Evolutionary conservation across 2,797 vertebrate genomes (phyloP).

Genomic region (Epinephelus coioides): DNA sequence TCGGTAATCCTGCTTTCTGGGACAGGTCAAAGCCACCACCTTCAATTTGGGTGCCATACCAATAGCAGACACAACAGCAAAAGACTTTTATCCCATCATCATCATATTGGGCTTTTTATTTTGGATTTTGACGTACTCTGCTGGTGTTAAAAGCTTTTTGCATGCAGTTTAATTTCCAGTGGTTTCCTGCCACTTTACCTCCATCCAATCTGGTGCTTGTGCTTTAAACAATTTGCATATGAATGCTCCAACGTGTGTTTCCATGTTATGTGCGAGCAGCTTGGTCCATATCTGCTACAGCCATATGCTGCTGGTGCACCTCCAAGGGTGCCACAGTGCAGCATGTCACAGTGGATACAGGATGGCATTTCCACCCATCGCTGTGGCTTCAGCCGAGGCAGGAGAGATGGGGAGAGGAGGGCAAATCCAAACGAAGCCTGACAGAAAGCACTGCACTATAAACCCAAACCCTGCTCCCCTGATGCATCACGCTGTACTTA

Average conservation of each 20-base stretch:
- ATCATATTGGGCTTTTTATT: constrained; percentile 1
- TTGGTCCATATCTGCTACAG: constrained; percentile 41
- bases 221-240: constrained; percentile 2
- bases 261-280: constrained; percentile 20
- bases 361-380: constrained; percentile 15
- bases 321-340: constrained; percentile 44
- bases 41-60: background rate
- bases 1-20: constrained; percentile 11
- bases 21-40: background rate
- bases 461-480: constrained; percentile 16
- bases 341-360: constrained; percentile 33
- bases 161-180: background rate
- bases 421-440: constrained; percentile 38
- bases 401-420: constrained; percentile 18
- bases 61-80: background rate
- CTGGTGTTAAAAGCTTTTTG: constrained; percentile 10
- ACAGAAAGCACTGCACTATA: constrained; percentile 15
- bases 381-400: constrained; percentile 18
- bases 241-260: constrained; percentile 2
- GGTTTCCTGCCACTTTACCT: constrained; percentile 21
- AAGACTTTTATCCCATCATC: constrained; percentile 6
- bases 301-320: constrained; percentile 51
- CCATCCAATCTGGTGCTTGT: background rate
- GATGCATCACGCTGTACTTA: constrained; percentile 3
- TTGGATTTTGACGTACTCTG: background rate